Conservation (phyloP, 2,797 vertebrate species). For the Limosa lapponica region DNA sequence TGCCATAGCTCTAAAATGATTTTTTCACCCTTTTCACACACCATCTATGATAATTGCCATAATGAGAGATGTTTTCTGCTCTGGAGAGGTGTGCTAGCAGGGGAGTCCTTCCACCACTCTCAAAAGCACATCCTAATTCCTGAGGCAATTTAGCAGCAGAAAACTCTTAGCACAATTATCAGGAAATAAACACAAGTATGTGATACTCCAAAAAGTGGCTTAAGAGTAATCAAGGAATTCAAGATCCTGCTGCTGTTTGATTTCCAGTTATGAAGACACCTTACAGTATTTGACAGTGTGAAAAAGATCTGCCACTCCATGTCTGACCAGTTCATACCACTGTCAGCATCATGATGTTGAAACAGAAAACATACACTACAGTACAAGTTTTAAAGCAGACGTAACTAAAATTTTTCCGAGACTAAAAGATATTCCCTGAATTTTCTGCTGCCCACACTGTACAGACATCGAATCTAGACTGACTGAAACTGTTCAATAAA, state of each 20-base stretch:
- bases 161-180: background rate
- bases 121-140: background rate
- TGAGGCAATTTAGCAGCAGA: background rate
- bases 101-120: background rate
- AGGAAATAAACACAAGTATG: background rate
- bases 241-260: background rate
- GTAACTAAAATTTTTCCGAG: fast-evolving
- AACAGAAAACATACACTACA: background rate
- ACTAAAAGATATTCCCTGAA: background rate
- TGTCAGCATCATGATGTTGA: fast-evolving
- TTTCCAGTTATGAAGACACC: background rate
- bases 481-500: background rate
- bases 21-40: background rate
- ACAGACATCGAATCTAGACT: background rate
- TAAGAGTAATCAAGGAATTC: background rate
- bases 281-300: background rate
- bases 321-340: background rate
- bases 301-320: background rate
- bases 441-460: background rate
- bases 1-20: background rate
- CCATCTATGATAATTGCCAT: background rate
- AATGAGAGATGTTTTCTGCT: background rate
- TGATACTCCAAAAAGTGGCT: background rate
- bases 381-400: background rate
- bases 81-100: background rate